Percentiles rank a stretch among this genome's conserved stretches.
phyloP scores from a whole-genome alignment of 2,797 vertebrate species.

The Mus spretus region DNA sequence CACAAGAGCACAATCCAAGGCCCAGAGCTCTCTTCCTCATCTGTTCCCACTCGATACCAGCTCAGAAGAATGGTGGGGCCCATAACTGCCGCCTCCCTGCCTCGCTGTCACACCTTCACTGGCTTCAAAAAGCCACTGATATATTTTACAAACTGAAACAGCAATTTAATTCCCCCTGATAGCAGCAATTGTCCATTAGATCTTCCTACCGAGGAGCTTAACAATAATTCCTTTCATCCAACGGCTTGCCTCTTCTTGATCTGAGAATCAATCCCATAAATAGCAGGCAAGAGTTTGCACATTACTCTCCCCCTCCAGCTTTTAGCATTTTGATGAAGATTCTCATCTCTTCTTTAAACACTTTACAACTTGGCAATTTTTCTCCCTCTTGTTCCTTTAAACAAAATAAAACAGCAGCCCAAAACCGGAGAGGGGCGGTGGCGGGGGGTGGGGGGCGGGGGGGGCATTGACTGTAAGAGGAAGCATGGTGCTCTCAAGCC shows the following conservation, averaged over 20 bases:
- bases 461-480: background rate
- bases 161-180: slow-evolving; percentile 86
- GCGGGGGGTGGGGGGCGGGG: background rate
- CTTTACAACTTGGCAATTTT: slow-evolving; percentile 78
- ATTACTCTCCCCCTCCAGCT: slow-evolving; percentile 84
- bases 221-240: slow-evolving; percentile 87
- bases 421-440: background rate
- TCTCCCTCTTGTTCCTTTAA: slow-evolving; percentile 81
- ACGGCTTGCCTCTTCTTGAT: slow-evolving; percentile 86
- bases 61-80: background rate
- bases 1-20: background rate
- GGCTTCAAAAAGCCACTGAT: slow-evolving; percentile 84
- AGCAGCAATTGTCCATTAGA: slow-evolving; percentile 86
- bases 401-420: slow-evolving; percentile 76
- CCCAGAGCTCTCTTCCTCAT: background rate
- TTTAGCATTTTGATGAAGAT: slow-evolving; percentile 85
- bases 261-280: slow-evolving; percentile 87
- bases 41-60: background rate
- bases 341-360: slow-evolving; percentile 80
- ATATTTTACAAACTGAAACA: slow-evolving; percentile 87
- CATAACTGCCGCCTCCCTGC: background rate
- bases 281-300: slow-evolving; percentile 84
- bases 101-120: slow-evolving; percentile 76
- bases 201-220: slow-evolving; percentile 85
- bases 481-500: background rate